A percentile compares a stretch with the other conserved stretches of the same genome.
These are phyloP conservation scores for Clamator glandarius DNA, from an alignment of 2,797 vertebrate species.

Conservation along the genomic window DNA sequence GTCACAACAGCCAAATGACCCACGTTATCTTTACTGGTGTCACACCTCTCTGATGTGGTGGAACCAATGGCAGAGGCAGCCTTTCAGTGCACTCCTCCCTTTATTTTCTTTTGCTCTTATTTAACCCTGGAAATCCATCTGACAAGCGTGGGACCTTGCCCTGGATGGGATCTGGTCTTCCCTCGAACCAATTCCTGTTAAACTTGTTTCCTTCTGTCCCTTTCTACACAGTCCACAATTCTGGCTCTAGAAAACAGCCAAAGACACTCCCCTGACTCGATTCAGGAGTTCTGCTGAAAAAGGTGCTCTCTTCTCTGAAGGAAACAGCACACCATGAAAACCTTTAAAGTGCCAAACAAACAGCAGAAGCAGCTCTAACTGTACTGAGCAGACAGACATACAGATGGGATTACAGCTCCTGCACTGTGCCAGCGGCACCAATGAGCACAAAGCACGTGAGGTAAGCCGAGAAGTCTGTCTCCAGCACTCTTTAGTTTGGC, in stretches of 20 bases:
- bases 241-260: not conserved
- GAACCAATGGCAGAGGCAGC: too few species aligned
- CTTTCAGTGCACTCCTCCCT: not conserved
- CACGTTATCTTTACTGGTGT: accelerated
- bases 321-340: not conserved
- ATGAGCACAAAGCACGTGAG: not conserved
- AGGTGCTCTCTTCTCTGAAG: not conserved
- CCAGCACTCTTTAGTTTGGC: not conserved
- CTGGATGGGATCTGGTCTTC: not conserved
- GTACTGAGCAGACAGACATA: not conserved
- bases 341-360: not conserved
- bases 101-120: not conserved
- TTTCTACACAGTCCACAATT: not conserved
- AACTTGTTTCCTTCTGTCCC: not conserved
- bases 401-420: not conserved
- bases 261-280: not conserved
- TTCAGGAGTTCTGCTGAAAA: not conserved
- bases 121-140: not conserved
- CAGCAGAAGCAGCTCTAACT: not conserved
- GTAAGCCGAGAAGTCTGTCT: too few species aligned
- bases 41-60: not conserved
- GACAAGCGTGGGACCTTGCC: not conserved
- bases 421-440: not conserved
- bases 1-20: not conserved
- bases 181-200: not conserved